Evolutionary conservation across 2,888 invertebrate species (phyloP).

Genomic region (Acrocera orbiculus): DNA sequence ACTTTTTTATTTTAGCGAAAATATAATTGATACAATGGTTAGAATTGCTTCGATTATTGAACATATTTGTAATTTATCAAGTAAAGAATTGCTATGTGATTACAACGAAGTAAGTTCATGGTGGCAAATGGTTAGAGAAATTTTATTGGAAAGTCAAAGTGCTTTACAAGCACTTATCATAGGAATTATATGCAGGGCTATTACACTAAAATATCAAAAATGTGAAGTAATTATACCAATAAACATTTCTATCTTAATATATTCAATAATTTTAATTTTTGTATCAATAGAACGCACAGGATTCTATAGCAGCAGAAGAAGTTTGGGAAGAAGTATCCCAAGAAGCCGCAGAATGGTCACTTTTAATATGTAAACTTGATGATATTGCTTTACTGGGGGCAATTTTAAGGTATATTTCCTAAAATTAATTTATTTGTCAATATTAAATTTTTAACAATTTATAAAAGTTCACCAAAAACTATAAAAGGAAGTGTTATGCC

Average conservation of each 20-base stretch:
- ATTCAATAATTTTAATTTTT: not conserved
- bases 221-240: slow-evolving; percentile 17
- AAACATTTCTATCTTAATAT: not conserved
- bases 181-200: slow-evolving; percentile 65
- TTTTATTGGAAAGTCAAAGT: slow-evolving; percentile 52
- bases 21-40: slow-evolving; percentile 41
- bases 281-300: slow-evolving; percentile 9
- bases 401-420: slow-evolving; percentile 38
- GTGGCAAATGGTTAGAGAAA: slow-evolving; percentile 64
- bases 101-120: slow-evolving; percentile 57
- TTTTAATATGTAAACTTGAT: slow-evolving; percentile 74
- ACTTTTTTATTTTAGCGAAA: slow-evolving; percentile 29
- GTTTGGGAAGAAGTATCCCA: slow-evolving; percentile 69
- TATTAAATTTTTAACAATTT: slow-evolving; percentile 5
- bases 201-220: slow-evolving; percentile 34
- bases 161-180: slow-evolving; percentile 64
- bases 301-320: slow-evolving; percentile 35
- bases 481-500: slow-evolving; percentile 30
- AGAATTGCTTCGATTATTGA: slow-evolving; percentile 47
- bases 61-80: slow-evolving; percentile 44
- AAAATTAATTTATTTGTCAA: slow-evolving; percentile 18
- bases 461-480: slow-evolving; percentile 19
- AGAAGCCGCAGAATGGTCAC: slow-evolving; percentile 73
- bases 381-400: slow-evolving; percentile 62
- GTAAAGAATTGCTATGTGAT: slow-evolving; percentile 41